These are phyloP conservation scores for Paragorgia papillata DNA, from an alignment of 92 coral and sea anemone genomes.

Conservation along the genomic window DNA sequence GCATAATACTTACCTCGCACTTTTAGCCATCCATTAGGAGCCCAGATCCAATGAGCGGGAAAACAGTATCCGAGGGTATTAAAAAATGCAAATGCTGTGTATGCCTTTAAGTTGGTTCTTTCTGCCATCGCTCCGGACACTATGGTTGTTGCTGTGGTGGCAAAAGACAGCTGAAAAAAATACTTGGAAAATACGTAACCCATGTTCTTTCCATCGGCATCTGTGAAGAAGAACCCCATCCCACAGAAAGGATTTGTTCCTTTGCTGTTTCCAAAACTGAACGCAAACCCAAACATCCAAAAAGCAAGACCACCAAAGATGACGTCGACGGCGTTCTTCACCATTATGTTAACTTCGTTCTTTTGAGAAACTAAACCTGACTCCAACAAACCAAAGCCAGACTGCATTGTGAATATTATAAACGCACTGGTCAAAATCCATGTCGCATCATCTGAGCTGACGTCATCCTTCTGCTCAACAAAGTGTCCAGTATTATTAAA, in stretches of 20 bases:
- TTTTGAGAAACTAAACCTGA: conserved; percentile 71
- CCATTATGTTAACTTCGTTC: conserved; percentile 76
- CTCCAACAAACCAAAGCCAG: conserved; percentile 73
- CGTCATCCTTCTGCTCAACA: conserved; percentile 15
- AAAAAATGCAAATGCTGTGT: conserved; percentile 68
- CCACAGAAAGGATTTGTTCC: conserved; percentile 70
- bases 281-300: conserved; percentile 74
- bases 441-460: conserved; percentile 61
- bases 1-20: too few relatives aligned
- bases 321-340: conserved; percentile 74
- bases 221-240: conserved; percentile 70
- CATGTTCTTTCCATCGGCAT: conserved; percentile 64
- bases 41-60: conserved; percentile 81
- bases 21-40: conserved; percentile 60
- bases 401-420: conserved; percentile 74
- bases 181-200: conserved; percentile 65
- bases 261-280: conserved; percentile 68
- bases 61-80: conserved; percentile 70
- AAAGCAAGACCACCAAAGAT: conserved; percentile 76
- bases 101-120: conserved; percentile 54
- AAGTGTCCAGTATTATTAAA: too few relatives aligned
- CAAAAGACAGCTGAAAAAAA: conserved; percentile 73
- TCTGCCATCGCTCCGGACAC: conserved; percentile 78
- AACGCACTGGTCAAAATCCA: conserved; percentile 76
- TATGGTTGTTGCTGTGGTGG: conserved; percentile 71